These are phyloP conservation scores for Casuarius casuarius DNA, from an alignment of 2,113 vertebrate genomes.

Conservation along the genomic window DNA sequence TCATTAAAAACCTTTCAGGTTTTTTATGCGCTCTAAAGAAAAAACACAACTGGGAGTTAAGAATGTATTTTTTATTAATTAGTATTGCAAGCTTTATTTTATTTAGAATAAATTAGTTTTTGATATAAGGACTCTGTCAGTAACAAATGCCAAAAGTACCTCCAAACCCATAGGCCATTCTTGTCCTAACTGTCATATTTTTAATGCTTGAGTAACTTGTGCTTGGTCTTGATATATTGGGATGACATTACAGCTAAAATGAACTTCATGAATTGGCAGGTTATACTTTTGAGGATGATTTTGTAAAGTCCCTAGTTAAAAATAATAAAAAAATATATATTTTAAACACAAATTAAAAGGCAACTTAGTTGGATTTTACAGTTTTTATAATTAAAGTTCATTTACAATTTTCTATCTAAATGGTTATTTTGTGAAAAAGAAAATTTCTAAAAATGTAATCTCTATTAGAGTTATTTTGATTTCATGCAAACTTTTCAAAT, in stretches of 20 bases:
- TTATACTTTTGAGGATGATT: constrained; percentile 87
- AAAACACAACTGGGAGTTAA: too few relatives aligned
- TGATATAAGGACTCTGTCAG: neutral
- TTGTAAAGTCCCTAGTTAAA: constrained; percentile 81
- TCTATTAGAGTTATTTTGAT: neutral
- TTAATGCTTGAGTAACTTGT: constrained; percentile 74
- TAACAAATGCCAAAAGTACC: constrained; percentile 55
- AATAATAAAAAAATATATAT: neutral
- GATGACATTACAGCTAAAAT: constrained; percentile 82
- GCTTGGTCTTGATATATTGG: constrained; percentile 82
- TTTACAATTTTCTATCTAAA: neutral
- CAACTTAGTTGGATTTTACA: too few relatives aligned
- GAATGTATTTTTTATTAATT: neutral
- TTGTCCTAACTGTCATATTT: constrained; percentile 61
- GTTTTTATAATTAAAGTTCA: neutral
- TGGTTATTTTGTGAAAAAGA: neutral
- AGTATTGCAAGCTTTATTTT: neutral
- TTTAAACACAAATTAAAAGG: neutral
- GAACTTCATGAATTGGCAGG: constrained; percentile 88
- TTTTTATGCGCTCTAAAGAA: neutral
- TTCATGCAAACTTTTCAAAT: neutral
- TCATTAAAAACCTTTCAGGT: neutral
- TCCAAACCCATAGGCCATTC: constrained; percentile 80
- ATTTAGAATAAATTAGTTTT: neutral
- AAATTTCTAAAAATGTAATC: neutral